Percentiles rank a stretch among this genome's conserved stretches.
These are phyloP conservation scores for Hozukius guyotensis DNA, from an alignment of 2,797 vertebrate species.

Conservation along the genomic window DNA sequence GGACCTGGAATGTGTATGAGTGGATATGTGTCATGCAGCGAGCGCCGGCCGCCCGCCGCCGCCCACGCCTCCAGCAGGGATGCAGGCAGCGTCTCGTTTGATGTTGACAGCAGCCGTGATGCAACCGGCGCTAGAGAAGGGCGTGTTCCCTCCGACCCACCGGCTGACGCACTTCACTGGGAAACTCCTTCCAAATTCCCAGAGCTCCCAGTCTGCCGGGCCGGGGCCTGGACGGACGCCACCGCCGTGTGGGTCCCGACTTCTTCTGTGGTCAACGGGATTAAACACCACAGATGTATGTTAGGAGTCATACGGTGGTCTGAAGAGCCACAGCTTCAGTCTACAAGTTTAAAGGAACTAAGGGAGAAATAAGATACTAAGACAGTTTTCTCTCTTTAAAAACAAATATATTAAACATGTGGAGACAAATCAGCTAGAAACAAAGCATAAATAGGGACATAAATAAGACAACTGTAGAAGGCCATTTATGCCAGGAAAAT, in stretches of 20 bases:
- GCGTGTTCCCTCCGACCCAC: constrained; percentile 39
- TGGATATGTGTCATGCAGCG: constrained; percentile 55
- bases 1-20: constrained; percentile 23
- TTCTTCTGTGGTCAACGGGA: constrained; percentile 59
- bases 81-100: constrained; percentile 33
- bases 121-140: constrained; percentile 58
- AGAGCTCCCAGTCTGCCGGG: constrained; percentile 29
- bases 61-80: constrained; percentile 31
- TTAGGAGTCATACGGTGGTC: constrained; percentile 1
- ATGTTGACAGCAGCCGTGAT: constrained; percentile 61
- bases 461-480: background rate
- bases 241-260: constrained; percentile 45
- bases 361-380: background rate
- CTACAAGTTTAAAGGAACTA: background rate
- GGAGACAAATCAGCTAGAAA: background rate
- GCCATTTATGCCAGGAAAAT: background rate
- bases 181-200: constrained; percentile 59
- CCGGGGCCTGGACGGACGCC: constrained; percentile 24
- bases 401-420: background rate
- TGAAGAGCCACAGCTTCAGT: background rate
- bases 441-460: background rate
- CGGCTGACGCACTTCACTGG: constrained; percentile 63
- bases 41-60: background rate
- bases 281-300: constrained; percentile 42
- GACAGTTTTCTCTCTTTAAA: background rate